Evolutionary conservation across 2,888 invertebrate genomes (phyloP).

Genomic region (Bellardia bayeri): DNA sequence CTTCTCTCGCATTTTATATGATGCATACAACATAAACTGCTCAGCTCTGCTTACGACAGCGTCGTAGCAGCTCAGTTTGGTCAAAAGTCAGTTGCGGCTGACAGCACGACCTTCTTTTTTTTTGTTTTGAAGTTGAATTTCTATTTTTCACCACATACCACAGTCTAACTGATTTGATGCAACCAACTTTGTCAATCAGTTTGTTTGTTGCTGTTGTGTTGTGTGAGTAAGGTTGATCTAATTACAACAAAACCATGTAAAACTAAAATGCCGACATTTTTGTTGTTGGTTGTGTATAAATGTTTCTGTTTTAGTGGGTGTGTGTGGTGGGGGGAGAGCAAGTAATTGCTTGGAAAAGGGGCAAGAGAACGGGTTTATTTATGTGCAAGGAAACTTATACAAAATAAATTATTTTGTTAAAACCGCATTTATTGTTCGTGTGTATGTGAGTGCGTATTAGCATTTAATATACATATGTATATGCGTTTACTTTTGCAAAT

Average conservation of each 20-base stretch:
- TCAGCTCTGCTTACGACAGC: too few relatives aligned
- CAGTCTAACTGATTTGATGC: neutral
- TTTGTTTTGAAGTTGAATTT: too few relatives aligned
- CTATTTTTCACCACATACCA: neutral
- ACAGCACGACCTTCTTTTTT: too few relatives aligned
- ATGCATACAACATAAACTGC: too few relatives aligned
- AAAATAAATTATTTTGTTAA: conserved; percentile 1
- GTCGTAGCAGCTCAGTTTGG: too few relatives aligned
- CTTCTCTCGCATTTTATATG: too few relatives aligned
- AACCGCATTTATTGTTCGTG: neutral
- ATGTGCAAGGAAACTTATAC: neutral
- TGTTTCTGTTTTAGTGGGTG: conserved; percentile 1
- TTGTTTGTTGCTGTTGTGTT: neutral
- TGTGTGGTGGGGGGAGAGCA: neutral
- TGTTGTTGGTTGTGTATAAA: neutral
- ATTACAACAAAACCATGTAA: conserved; percentile 30
- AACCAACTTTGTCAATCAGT: neutral
- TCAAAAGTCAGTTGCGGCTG: too few relatives aligned
- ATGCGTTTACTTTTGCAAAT: conserved; percentile 2
- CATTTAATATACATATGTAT: neutral
- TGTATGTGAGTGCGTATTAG: neutral
- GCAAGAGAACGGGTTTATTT: neutral
- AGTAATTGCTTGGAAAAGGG: neutral
- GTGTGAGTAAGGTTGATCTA: neutral
- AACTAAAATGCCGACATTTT: conserved; percentile 16